Conservation (phyloP, 2,888 invertebrate species). For the Lasioglossum marginatum region DNA sequence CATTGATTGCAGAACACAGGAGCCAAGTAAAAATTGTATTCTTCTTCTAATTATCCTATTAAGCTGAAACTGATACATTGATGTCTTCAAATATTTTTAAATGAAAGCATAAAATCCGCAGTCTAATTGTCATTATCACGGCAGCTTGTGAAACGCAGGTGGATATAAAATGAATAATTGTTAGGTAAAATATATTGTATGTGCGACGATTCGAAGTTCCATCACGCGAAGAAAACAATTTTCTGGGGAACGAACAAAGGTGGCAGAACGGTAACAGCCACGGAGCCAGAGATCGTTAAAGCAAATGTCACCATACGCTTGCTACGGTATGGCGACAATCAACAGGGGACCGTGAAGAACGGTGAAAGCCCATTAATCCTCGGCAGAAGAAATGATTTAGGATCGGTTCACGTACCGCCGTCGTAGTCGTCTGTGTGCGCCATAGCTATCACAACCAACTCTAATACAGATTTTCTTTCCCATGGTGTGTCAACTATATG, state of each 20-base stretch:
- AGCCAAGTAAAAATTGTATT: too few species aligned
- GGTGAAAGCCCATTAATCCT: constrained; percentile 56
- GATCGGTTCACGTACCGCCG: constrained; percentile 44
- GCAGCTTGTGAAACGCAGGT: background rate
- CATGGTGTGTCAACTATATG: constrained; percentile 17
- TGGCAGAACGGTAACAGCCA: constrained; percentile 30
- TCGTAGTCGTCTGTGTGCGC: constrained; percentile 34
- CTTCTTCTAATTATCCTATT: too few species aligned
- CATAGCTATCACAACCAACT: constrained; percentile 38
- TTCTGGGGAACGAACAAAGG: constrained; percentile 23
- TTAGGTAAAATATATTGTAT: background rate
- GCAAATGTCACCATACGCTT: constrained; percentile 41
- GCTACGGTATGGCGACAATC: constrained; percentile 46
- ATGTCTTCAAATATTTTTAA: too few species aligned
- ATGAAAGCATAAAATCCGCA: too few species aligned
- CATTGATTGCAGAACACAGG: too few species aligned
- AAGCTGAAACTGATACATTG: too few species aligned
- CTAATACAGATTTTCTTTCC: constrained; percentile 24
- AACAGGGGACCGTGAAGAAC: constrained; percentile 54
- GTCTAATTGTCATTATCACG: too few species aligned
- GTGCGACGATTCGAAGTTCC: background rate
- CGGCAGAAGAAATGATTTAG: constrained; percentile 58
- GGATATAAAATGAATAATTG: background rate
- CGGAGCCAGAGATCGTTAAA: constrained; percentile 27
- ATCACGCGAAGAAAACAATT: background rate